Percentiles rank a stretch among this genome's conserved stretches.
Conservation (phyloP, 2,797 vertebrate genomes). For the Buphagus erythrorhynchus region DNA sequence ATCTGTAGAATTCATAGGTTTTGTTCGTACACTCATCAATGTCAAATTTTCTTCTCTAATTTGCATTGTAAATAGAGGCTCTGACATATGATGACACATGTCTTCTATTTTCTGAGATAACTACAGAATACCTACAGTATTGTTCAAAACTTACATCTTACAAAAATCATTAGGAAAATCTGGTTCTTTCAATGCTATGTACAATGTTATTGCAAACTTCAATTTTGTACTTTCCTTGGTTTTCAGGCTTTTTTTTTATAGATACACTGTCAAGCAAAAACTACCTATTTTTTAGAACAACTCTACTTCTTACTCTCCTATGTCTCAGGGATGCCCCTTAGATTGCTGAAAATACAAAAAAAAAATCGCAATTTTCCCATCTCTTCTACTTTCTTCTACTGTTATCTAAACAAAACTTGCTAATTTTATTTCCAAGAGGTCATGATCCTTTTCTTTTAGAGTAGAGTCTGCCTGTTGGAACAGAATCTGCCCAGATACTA, state of each 20-base stretch:
- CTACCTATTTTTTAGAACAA: neutral
- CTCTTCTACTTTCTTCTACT: neutral
- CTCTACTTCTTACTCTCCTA: neutral
- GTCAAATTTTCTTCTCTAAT: slow-evolving; percentile 24
- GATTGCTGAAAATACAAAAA: neutral
- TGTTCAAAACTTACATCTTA: neutral
- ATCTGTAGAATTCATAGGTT: neutral
- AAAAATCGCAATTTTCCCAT: neutral
- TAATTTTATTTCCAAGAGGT: neutral
- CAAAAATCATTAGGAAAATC: neutral
- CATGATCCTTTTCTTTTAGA: neutral
- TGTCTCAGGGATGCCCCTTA: neutral
- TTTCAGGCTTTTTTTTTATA: neutral
- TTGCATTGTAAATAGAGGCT: neutral
- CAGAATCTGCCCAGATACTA: neutral
- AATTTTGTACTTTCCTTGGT: neutral
- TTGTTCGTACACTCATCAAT: neutral
- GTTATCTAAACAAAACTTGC: neutral
- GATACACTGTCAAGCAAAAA: neutral
- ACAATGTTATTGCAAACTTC: neutral
- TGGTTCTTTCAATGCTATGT: neutral
- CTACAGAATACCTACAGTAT: neutral
- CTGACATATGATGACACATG: neutral
- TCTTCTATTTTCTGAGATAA: neutral
- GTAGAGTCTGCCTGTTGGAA: neutral